Evolutionary conservation across 2,113 vertebrate genomes (phyloP), one percentile per base, ranked within the genome.

Genomic region (Macroglossus sobrinus): DNA sequence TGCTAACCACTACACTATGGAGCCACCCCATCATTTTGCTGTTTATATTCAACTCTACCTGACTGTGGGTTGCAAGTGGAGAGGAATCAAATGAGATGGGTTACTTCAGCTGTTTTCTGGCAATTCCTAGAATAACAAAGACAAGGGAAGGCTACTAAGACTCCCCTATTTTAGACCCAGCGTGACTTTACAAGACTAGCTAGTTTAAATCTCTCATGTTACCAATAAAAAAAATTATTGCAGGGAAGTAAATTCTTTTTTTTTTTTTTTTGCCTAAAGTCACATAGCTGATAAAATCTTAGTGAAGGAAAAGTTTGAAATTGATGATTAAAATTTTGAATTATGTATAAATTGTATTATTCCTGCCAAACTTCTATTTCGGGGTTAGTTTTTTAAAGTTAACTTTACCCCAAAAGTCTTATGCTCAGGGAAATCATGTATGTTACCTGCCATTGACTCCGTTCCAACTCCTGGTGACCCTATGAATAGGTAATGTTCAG

Each of bases 231-330:
- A 88, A 69, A 69, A 69, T 84, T 9, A 84, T 13, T 40, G 26
- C 4, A 55, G 24, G 35, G 66, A 88, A 14, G 22, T 22, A 24
- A 38, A 35, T 45, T 95, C 33, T 33, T 64, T 64, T 55, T 74
- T 43, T 45, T 95, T 26, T 33, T 64, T 64, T 55, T 74, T 43
- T 18, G 6, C 24, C 47, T 11, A 0, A 93, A 55, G 47, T 84
- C 45, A 76, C 7, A 53, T 5, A 69, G 4, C 35, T 92, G 6
- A 33, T 63, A 75, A 86, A 87, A 28, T 22, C n/a, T 81, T n/a
- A 45, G 28, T 47, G 30, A 94, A 84, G 24, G 26, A 79, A 93
- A 93, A 45, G 11, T 63, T 84, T 94, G 28, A 93, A 97, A 86
- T 16, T 33, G 78, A 59, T 75, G 24, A 26, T 75, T 55, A 66